Evolutionary conservation across 2,797 vertebrate species (phyloP), one percentile per base, ranked within the genome.

Genomic region (Gymnopithys bicolor): DNA sequence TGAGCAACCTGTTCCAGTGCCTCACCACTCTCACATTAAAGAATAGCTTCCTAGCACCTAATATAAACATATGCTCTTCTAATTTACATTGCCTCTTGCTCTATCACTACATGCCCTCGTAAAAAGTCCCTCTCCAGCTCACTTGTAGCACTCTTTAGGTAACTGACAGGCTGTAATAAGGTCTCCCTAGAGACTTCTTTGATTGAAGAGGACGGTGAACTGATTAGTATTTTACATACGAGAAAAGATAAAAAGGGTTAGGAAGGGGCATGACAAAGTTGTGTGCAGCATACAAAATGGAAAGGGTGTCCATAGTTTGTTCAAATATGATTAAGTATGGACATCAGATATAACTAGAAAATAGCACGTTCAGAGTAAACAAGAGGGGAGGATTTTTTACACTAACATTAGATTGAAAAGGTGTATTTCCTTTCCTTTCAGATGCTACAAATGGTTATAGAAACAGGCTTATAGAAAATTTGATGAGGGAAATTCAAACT

Each of bases 201-300:
- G 11, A 37, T 22, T 69, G 45, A 90, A 48, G 16, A 68, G 59
- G 7, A 5, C 49, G 32, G 19, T 14, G 3, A 39, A 18, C 9
- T 62, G 8, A 22, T 55, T 19, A 33, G 4, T 10, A 21, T 19
- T 67, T 73, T 58, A 33, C 9, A 56, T 30, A 22, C 18, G 55
- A 33, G 10, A 58, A 68, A 89, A 84, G 7, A 43, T 1, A 55
- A 25, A 60, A 52, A 39, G 4, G 8, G 13, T 80, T 5, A 62
- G 55, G 19, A 5, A 56, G 2, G 1, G 1, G 2, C 5, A 13
- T 24, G 25, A 2, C 1, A 82, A 46, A 69, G 16, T 13, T 75
- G 3, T n/a, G 5, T n/a, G 8, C 6, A 45, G 14, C 15, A 46
- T 9, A 46, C 19, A 8, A 82, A 80, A 59, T 16, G 7, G 11